Evolutionary conservation across 2,888 invertebrate species (phyloP), one percentile per base, ranked within the genome.

Genomic region (Danaus chrysippus): DNA sequence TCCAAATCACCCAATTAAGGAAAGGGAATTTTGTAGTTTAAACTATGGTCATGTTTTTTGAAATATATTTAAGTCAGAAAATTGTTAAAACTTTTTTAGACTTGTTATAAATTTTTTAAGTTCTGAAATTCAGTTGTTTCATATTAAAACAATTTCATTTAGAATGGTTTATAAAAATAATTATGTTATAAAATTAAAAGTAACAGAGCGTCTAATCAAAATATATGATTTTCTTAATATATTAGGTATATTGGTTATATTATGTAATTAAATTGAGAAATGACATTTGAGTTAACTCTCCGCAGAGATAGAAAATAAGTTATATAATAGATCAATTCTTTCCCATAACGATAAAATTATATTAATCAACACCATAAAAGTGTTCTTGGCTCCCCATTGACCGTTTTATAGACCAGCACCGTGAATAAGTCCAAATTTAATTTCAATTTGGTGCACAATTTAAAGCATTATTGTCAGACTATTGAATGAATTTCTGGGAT

Each of bases 401-500:
- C 84, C 80, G 76, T 86, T 84, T 84, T 86, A 87, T 87, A 80
- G 87, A 78, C 71, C 83, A 75, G 70, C 78, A 73, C 78, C 89
- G 84, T 89, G 90, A 88, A 87, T 79, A 68, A 69, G 71, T 76
- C 70, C 77, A 90, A 90, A 91, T 91, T 84, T 85, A 90, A 90
- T 91, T 90, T 89, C 82, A 83, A 87, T 83, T 84, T 82, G 80
- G 78, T 82, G 79, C 77, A 79, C 76, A 77, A 77, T 77, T 84
- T 85, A 86, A 86, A 85, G 84, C 77, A 71, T 76, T 73, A 82
- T 68, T 79, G 78, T 84, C 88, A 86, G 83, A 86, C 77, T 71
- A 81, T 83, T 82, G 65, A 81, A 82, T 83, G 82, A 82, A 81
- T 81, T 81, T 79, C 78, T 74, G 71, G 73, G 74, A 80, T 77